Conservation (phyloP, 2,888 invertebrate genomes). For the Drosophila macrospina region DNA sequence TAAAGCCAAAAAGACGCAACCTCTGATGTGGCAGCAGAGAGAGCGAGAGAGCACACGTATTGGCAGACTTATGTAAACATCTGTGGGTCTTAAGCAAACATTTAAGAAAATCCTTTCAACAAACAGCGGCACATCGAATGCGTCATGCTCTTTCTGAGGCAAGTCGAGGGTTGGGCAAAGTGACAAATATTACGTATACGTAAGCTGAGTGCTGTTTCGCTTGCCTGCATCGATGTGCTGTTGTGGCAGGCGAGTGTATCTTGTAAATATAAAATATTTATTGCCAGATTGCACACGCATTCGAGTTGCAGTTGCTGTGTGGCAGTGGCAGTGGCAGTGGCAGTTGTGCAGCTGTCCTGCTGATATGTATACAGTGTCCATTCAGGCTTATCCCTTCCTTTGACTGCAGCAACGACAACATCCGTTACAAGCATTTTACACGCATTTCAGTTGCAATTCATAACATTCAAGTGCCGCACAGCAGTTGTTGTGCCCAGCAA, state of each 20-base stretch:
- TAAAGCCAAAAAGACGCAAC: slow-evolving; percentile 48
- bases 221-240: not conserved
- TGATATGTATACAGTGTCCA: slow-evolving; percentile 49
- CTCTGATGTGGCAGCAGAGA: slow-evolving; percentile 29
- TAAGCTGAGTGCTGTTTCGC: too few species aligned
- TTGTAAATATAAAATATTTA: slow-evolving; percentile 74
- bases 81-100: slow-evolving; percentile 43
- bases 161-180: too few species aligned
- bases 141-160: slow-evolving; percentile 30
- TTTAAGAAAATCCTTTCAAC: slow-evolving; percentile 33
- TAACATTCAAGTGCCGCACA: slow-evolving; percentile 48
- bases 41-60: slow-evolving; percentile 2
- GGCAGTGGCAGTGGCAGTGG: not conserved
- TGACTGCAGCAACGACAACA: slow-evolving; percentile 59
- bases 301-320: slow-evolving; percentile 6
- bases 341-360: slow-evolving; percentile 26
- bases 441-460: slow-evolving; percentile 53
- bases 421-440: slow-evolving; percentile 56
- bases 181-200: too few species aligned
- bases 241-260: slow-evolving; percentile 9
- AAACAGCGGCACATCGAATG: slow-evolving; percentile 11
- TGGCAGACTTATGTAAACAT: slow-evolving; percentile 27
- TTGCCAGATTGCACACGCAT: slow-evolving; percentile 73
- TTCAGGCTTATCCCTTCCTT: slow-evolving; percentile 66
- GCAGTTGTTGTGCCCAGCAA: slow-evolving; percentile 14